These are phyloP conservation scores for Urosaurus nigricauda DNA, from an alignment of 2,797 vertebrate species.

Conservation along the genomic window DNA sequence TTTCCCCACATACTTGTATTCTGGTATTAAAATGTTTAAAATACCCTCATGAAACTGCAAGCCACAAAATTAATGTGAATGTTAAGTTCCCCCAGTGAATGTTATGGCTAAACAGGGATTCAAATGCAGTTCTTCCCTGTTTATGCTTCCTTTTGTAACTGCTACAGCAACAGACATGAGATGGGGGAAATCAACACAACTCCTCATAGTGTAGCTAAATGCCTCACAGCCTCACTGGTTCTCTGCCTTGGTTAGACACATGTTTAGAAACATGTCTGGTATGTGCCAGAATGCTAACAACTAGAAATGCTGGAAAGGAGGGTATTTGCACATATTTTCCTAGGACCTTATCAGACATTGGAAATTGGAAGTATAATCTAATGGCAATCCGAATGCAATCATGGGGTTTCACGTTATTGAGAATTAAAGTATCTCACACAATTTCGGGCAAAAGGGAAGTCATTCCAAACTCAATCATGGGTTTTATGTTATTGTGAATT, in stretches of 20 bases:
- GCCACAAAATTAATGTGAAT: not conserved
- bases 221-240: not conserved
- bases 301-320: not conserved
- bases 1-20: not conserved
- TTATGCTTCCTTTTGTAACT: not conserved
- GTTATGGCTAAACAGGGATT: not conserved
- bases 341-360: too few relatives aligned
- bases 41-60: not conserved
- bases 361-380: too few relatives aligned
- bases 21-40: not conserved
- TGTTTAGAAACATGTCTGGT: not conserved
- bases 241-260: not conserved
- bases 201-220: not conserved
- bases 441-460: too few relatives aligned
- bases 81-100: not conserved
- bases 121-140: not conserved
- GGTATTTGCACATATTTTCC: not conserved
- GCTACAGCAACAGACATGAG: not conserved
- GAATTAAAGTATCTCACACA: too few relatives aligned
- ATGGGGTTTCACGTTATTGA: too few relatives aligned
- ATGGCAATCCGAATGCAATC: too few relatives aligned
- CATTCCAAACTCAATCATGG: too few relatives aligned
- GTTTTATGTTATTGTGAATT: too few relatives aligned
- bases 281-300: too few relatives aligned
- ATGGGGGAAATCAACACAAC: not conserved